A percentile compares a stretch with the other conserved stretches of the same genome.
Evolutionary conservation across 2,113 vertebrate species (phyloP).

Genomic region (Solenodon paradoxus): DNA sequence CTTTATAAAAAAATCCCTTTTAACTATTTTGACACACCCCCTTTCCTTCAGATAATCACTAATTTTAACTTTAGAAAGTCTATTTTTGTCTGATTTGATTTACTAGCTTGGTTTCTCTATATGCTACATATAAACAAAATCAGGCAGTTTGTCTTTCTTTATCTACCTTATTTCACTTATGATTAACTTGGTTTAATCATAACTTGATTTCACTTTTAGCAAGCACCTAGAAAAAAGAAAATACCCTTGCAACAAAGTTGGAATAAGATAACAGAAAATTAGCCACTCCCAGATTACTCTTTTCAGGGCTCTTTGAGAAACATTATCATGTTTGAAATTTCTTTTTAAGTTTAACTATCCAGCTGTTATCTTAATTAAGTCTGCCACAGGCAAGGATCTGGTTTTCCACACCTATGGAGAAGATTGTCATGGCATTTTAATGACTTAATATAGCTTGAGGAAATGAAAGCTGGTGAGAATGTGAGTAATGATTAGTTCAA

Average conservation of each 20-base stretch:
- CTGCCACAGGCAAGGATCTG: constrained; percentile 80
- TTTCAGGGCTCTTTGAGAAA: constrained; percentile 54
- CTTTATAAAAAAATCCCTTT: too few relatives aligned
- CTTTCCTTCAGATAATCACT: too few relatives aligned
- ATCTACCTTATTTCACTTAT: too few relatives aligned
- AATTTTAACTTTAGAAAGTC: too few relatives aligned
- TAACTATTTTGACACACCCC: too few relatives aligned
- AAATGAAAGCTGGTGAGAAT: constrained; percentile 71
- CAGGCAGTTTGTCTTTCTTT: too few relatives aligned
- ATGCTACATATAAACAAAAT: too few relatives aligned
- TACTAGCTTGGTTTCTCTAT: too few relatives aligned
- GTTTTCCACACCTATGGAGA: constrained; percentile 81
- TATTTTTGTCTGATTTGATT: too few relatives aligned
- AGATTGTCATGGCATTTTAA: constrained; percentile 79
- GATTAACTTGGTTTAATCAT: neutral
- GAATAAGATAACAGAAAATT: neutral
- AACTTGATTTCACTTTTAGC: neutral
- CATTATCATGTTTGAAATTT: constrained; percentile 69
- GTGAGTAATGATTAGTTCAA: constrained; percentile 60
- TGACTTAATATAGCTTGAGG: constrained; percentile 74
- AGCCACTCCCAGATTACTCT: neutral
- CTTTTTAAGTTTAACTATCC: constrained; percentile 77
- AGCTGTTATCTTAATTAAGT: constrained; percentile 83
- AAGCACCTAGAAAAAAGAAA: neutral
- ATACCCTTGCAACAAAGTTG: neutral